Evolutionary conservation across 1,140 invertebrate species (phyloP).

Genomic region (Mactra quadrangularis): DNA sequence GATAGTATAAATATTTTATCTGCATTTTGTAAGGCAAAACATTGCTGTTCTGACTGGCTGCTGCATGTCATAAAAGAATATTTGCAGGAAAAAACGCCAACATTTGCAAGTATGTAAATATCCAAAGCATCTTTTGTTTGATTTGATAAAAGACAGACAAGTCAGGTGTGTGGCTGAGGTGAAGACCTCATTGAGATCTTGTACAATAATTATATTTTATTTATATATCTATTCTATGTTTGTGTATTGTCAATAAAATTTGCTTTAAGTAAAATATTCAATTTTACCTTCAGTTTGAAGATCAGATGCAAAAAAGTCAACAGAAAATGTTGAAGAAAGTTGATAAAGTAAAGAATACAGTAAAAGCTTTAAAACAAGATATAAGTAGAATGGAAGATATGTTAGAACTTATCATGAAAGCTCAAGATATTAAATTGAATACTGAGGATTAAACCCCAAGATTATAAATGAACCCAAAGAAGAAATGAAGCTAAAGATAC

Average conservation of each 20-base stretch:
- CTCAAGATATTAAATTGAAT: constrained; percentile 19
- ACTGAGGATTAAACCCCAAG: constrained; percentile 18
- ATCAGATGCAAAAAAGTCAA: constrained; percentile 57
- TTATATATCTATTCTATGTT: too few species aligned
- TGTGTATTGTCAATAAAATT: too few species aligned
- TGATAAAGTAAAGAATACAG: constrained; percentile 42
- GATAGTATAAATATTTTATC: neutral
- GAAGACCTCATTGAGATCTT: too few species aligned
- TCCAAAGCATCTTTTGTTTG: too few species aligned
- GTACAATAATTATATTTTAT: too few species aligned
- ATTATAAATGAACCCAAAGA: too few species aligned
- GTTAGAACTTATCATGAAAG: constrained; percentile 43
- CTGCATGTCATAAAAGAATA: too few species aligned
- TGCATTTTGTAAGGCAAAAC: neutral
- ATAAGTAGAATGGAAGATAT: constrained; percentile 39
- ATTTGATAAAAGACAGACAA: too few species aligned
- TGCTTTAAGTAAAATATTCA: too few species aligned
- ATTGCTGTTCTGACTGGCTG: neutral
- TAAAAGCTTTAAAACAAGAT: constrained; percentile 34
- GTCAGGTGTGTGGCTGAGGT: too few species aligned
- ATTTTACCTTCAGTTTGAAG: constrained; percentile 49
- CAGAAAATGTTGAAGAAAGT: constrained; percentile 48
- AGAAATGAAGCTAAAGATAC: constrained; percentile 34
- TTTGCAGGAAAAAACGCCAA: too few species aligned
- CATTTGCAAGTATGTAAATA: too few species aligned